These are phyloP conservation scores for Haliclystus octoradiatus DNA, from an alignment of 30 jellyfish, hydroid and myxozoan genomes.

Conservation along the genomic window DNA sequence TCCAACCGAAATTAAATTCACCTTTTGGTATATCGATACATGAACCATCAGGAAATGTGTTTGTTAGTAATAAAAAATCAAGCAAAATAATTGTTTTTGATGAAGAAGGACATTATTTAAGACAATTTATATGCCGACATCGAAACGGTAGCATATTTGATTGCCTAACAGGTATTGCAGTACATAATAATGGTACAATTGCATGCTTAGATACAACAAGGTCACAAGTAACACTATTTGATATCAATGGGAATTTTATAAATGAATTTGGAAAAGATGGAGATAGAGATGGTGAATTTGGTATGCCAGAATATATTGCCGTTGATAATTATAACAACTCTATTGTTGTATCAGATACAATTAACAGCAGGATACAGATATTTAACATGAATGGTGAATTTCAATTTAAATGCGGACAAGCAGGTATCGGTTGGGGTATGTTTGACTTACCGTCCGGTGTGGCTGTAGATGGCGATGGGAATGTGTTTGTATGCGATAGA, in stretches of 20 bases:
- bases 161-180: constrained; percentile 16
- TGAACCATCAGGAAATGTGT: not conserved
- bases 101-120: not conserved
- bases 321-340: constrained; percentile 7
- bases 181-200: constrained; percentile 9
- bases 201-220: constrained; percentile 6
- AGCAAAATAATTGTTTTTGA: not conserved
- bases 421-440: constrained; percentile 15
- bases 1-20: not conserved
- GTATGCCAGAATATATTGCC: constrained; percentile 23
- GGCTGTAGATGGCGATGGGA: constrained; percentile 30
- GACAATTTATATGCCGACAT: not conserved
- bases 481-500: constrained; percentile 27
- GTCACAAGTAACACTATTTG: constrained; percentile 12
- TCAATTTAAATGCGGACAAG: constrained; percentile 12
- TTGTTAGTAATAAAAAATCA: not conserved
- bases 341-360: constrained; percentile 28
- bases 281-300: constrained; percentile 6
- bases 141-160: not conserved
- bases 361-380: constrained; percentile 23
- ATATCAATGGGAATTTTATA: constrained; percentile 4
- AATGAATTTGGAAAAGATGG: constrained; percentile 19
- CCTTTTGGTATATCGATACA: not conserved
- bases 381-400: constrained; percentile 13
- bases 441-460: constrained; percentile 31